A percentile compares a stretch with the other conserved stretches of the same genome.
Conservation (phyloP, 2,888 invertebrate genomes). For the Idaea biselata region DNA sequence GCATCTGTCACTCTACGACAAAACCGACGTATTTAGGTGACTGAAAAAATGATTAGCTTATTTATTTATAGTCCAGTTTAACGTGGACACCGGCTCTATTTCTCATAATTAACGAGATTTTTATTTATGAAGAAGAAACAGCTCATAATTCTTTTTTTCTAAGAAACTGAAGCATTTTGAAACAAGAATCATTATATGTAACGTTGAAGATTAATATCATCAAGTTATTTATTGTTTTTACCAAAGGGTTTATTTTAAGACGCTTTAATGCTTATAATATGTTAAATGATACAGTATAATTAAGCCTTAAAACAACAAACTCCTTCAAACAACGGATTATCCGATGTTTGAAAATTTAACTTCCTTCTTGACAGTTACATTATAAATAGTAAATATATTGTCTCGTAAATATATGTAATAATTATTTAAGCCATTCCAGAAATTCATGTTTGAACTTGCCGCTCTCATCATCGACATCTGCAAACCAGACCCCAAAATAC, state of each 20-base stretch:
- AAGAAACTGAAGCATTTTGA: background rate
- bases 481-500: constrained; percentile 58
- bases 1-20: constrained; percentile 41
- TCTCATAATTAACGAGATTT: constrained; percentile 39
- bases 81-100: constrained; percentile 27
- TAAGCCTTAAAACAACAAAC: background rate
- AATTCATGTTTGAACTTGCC: constrained; percentile 65
- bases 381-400: background rate
- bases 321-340: background rate
- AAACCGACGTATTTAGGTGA: constrained; percentile 52
- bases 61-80: constrained; percentile 33
- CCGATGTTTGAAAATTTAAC: background rate
- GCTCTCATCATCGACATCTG: constrained; percentile 58
- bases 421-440: constrained; percentile 18
- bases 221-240: constrained; percentile 4
- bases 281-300: background rate
- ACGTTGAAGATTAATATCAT: background rate
- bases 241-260: background rate
- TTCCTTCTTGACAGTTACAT: background rate
- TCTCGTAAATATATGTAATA: too few relatives aligned
- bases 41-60: constrained; percentile 46
- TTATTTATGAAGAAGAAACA: constrained; percentile 24
- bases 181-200: background rate
- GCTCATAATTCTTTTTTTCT: constrained; percentile 1
- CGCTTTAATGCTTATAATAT: background rate